A percentile compares a stretch with the other conserved stretches of the same genome.
These are phyloP conservation scores for Drosophila sp. DNA, from an alignment of 1,140 invertebrate species.

Conservation along the genomic window DNA sequence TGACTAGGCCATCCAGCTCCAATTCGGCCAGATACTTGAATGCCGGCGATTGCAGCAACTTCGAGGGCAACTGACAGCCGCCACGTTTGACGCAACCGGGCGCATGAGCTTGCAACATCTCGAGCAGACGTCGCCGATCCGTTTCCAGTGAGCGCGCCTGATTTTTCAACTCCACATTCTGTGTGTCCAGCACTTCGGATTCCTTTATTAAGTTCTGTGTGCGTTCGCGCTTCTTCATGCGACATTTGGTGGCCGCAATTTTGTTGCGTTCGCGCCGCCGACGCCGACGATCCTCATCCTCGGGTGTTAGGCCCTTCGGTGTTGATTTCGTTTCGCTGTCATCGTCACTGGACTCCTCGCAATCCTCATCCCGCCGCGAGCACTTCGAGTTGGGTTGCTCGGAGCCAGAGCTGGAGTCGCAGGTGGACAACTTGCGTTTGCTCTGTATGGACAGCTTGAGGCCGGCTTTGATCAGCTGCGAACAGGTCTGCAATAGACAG, in stretches of 20 bases:
- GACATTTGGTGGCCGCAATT: conserved; percentile 97
- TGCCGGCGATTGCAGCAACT: conserved; percentile 75
- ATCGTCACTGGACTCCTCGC: conserved; percentile 76
- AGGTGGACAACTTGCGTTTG: conserved; percentile 90
- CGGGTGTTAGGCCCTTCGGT: conserved; percentile 89
- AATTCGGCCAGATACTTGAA: conserved; percentile 74
- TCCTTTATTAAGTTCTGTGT: conserved; percentile 94
- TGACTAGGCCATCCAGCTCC: conserved; percentile 48
- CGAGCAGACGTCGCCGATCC: conserved; percentile 87
- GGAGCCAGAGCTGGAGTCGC: conserved; percentile 86
- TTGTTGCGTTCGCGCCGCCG: conserved; percentile 95
- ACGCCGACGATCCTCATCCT: conserved; percentile 94
- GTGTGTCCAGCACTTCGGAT: conserved; percentile 93
- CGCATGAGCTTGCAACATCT: conserved; percentile 87
- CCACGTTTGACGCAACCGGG: conserved; percentile 86
- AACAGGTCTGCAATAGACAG: conserved; percentile 89
- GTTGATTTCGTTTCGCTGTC: conserved; percentile 75
- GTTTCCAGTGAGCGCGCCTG: conserved; percentile 90
- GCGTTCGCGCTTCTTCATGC: conserved; percentile 96
- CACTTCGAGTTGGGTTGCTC: conserved; percentile 85
- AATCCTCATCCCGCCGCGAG: conserved; percentile 75
- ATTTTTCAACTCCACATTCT: conserved; percentile 93
- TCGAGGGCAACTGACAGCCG: conserved; percentile 72
- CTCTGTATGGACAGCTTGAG: conserved; percentile 95
- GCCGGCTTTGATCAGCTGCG: conserved; percentile 95